phyloP scores from a whole-genome alignment of 2,888 invertebrate species.

The Leptopilina myrica region DNA sequence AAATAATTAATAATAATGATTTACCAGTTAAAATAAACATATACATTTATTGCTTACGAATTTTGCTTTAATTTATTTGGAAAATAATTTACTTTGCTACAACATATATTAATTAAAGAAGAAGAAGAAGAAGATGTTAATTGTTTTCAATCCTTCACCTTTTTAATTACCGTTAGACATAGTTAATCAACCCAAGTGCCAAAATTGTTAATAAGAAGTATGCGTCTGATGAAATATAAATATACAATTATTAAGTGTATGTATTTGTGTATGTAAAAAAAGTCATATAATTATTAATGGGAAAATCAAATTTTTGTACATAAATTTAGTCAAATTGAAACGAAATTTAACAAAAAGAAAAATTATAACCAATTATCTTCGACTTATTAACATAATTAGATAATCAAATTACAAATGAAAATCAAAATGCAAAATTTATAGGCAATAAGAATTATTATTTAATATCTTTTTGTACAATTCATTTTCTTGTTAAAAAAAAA shows the following conservation, averaged over 20 bases:
- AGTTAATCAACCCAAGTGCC: constrained; percentile 33
- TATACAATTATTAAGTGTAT: constrained; percentile 48
- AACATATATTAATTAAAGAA: constrained; percentile 11
- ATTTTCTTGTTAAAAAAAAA: constrained; percentile 62
- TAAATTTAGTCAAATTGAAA: constrained; percentile 22
- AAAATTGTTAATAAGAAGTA: constrained; percentile 42
- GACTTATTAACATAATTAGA: constrained; percentile 44
- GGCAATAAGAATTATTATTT: constrained; percentile 18
- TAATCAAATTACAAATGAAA: constrained; percentile 50
- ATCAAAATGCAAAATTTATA: constrained; percentile 56
- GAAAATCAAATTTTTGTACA: constrained; percentile 34
- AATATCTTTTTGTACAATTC: constrained; percentile 63
- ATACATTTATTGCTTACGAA: constrained; percentile 24
- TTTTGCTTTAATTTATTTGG: constrained; percentile 36
- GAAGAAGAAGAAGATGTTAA: background rate
- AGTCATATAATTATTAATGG: background rate
- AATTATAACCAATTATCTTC: background rate
- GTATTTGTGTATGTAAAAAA: constrained; percentile 38
- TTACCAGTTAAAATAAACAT: too few relatives aligned
- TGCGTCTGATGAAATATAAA: constrained; percentile 46
- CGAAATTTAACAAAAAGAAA: background rate
- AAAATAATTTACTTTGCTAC: constrained; percentile 20
- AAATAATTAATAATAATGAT: too few relatives aligned
- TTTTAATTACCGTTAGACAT: constrained; percentile 35
- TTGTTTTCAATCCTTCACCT: constrained; percentile 34